These are phyloP conservation scores for Mimas tiliae DNA, from an alignment of 2,888 invertebrate species.

Conservation along the genomic window DNA sequence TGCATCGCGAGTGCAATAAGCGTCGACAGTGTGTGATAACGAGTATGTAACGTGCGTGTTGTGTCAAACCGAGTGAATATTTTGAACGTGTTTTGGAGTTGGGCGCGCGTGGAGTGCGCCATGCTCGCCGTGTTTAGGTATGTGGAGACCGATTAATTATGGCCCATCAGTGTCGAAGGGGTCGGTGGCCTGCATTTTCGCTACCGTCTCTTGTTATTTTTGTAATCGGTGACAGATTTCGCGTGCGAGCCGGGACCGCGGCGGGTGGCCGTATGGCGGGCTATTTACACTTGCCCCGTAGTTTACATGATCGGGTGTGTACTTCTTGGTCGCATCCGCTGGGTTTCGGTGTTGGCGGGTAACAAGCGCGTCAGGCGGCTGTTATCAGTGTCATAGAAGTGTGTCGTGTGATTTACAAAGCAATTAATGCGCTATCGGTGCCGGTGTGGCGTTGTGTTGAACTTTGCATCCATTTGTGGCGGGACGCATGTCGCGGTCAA, in stretches of 20 bases:
- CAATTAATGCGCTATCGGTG: slow-evolving; percentile 79
- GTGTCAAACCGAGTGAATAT: slow-evolving; percentile 75
- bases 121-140: slow-evolving; percentile 82
- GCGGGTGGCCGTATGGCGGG: slow-evolving; percentile 42
- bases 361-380: slow-evolving; percentile 1
- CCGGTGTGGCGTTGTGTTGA: slow-evolving; percentile 62
- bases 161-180: slow-evolving; percentile 73
- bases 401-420: slow-evolving; percentile 79
- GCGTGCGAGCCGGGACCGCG: slow-evolving; percentile 43
- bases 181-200: slow-evolving; percentile 75
- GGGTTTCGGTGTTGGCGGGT: slow-evolving; percentile 26
- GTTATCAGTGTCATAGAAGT: slow-evolving; percentile 75
- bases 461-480: slow-evolving; percentile 64
- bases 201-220: slow-evolving; percentile 63
- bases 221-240: slow-evolving; percentile 62
- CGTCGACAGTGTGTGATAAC: slow-evolving; percentile 82
- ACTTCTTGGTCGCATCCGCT: slow-evolving; percentile 41
- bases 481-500: slow-evolving; percentile 44
- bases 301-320: slow-evolving; percentile 40
- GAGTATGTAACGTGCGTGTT: slow-evolving; percentile 79
- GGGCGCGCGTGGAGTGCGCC: slow-evolving; percentile 72
- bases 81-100: slow-evolving; percentile 75
- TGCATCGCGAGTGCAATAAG: slow-evolving; percentile 80
- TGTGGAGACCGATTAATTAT: slow-evolving; percentile 79
- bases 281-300: slow-evolving; percentile 47